Percentiles rank a stretch among this genome's conserved stretches.
Evolutionary conservation across 2,797 vertebrate genomes (phyloP).

Genomic region (Melanotaenia pygmaea): DNA sequence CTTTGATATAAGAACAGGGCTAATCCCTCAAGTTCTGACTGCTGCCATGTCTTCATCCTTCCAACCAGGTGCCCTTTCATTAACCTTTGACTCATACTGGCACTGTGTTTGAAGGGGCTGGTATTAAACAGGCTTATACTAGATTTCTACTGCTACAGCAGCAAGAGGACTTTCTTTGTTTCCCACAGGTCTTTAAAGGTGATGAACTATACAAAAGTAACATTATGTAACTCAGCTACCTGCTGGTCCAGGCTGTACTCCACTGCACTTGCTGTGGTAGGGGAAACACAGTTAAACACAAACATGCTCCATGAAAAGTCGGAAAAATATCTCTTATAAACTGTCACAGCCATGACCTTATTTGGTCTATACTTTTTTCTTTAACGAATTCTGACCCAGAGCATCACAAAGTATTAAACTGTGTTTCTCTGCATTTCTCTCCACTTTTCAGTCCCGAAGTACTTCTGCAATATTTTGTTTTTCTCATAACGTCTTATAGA

Average conservation of each 20-base stretch:
- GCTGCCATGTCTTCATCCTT: slow-evolving; percentile 85
- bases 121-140: slow-evolving; percentile 82
- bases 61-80: slow-evolving; percentile 85
- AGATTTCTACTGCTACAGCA: slow-evolving; percentile 70
- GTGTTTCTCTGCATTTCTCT: neutral
- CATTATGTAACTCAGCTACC: slow-evolving; percentile 69
- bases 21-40: slow-evolving; percentile 81
- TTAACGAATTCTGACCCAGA: neutral
- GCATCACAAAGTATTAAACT: neutral
- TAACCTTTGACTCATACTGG: slow-evolving; percentile 86
- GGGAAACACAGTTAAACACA: slow-evolving; percentile 4
- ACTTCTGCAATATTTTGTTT: neutral
- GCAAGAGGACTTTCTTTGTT: slow-evolving; percentile 64
- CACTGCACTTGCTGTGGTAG: slow-evolving; percentile 21
- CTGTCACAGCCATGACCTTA: neutral
- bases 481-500: neutral
- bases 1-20: slow-evolving; percentile 87
- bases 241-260: slow-evolving; percentile 28
- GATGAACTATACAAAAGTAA: slow-evolving; percentile 60
- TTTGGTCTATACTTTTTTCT: neutral
- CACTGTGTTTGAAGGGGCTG: slow-evolving; percentile 83
- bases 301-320: slow-evolving; percentile 4
- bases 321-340: neutral
- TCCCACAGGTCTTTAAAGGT: slow-evolving; percentile 79
- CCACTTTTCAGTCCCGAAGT: neutral